These are phyloP conservation scores for Elysia chlorotica DNA, from an alignment of 1,140 invertebrate genomes.

Conservation along the genomic window DNA sequence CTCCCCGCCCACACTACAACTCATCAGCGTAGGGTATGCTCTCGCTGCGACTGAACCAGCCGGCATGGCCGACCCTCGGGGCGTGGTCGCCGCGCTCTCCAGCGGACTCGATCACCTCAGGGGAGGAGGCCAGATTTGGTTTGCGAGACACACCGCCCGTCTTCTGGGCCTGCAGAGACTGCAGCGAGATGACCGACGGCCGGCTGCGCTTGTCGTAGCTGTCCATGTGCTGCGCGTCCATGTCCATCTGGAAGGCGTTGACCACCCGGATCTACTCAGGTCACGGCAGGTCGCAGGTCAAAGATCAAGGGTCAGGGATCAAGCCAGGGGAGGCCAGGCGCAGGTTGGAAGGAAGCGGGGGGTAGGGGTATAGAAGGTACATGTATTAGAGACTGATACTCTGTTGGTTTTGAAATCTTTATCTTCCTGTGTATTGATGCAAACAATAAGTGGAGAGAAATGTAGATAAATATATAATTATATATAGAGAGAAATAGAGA, in stretches of 20 bases:
- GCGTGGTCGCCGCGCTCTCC: too few species aligned
- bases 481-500: background rate
- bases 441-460: too few species aligned
- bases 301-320: background rate
- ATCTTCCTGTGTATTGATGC: too few species aligned
- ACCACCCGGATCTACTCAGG: conserved; percentile 89
- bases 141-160: conserved; percentile 46
- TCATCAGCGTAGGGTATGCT: conserved; percentile 59
- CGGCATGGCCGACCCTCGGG: too few species aligned
- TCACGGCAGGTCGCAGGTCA: background rate
- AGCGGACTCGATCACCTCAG: conserved; percentile 46
- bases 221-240: conserved; percentile 78
- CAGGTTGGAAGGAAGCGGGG: background rate
- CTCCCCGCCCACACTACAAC: conserved; percentile 27
- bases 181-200: conserved; percentile 58
- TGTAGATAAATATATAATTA: too few species aligned
- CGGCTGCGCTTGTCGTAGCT: conserved; percentile 73
- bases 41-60: conserved; percentile 50
- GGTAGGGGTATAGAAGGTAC: background rate
- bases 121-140: conserved; percentile 52
- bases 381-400: too few species aligned
- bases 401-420: too few species aligned
- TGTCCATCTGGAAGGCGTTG: conserved; percentile 98
- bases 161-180: conserved; percentile 51
- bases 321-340: background rate